These are phyloP conservation scores for Machimus rusticus DNA, from an alignment of 2,888 invertebrate species.

Conservation along the genomic window DNA sequence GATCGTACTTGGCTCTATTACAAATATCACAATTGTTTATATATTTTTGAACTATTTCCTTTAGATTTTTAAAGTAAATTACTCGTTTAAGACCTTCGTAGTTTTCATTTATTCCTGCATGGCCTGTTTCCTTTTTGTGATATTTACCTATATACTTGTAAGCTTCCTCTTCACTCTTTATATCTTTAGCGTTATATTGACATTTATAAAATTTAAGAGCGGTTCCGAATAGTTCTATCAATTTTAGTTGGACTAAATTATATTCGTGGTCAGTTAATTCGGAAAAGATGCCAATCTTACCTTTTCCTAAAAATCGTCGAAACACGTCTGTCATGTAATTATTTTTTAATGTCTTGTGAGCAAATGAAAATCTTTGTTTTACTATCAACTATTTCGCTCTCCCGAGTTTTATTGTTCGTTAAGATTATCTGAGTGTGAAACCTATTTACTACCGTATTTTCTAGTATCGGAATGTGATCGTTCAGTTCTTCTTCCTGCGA, in stretches of 20 bases:
- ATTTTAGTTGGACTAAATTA: slow-evolving; percentile 17
- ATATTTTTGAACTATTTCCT: background rate
- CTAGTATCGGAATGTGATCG: background rate
- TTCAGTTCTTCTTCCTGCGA: background rate
- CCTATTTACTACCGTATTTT: background rate
- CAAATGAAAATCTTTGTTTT: background rate
- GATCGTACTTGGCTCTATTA: background rate
- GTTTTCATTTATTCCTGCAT: slow-evolving; percentile 25
- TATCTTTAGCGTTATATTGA: background rate
- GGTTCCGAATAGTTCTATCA: background rate
- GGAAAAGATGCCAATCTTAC: background rate
- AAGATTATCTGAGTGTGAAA: background rate
- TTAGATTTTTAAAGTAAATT: slow-evolving; percentile 10
- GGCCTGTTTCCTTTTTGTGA: background rate
- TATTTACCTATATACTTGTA: background rate
- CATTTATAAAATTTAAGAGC: background rate
- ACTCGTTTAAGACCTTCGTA: slow-evolving; percentile 9
- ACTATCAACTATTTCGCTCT: background rate
- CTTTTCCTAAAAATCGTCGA: background rate
- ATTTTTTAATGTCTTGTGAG: background rate
- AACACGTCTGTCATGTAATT: background rate
- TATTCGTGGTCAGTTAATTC: slow-evolving; percentile 11
- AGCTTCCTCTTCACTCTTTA: background rate
- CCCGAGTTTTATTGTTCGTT: background rate
- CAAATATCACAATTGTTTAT: slow-evolving; percentile 30